These are phyloP conservation scores for Pemphredon lugubris DNA, from an alignment of 2,888 invertebrate genomes.

Conservation along the genomic window DNA sequence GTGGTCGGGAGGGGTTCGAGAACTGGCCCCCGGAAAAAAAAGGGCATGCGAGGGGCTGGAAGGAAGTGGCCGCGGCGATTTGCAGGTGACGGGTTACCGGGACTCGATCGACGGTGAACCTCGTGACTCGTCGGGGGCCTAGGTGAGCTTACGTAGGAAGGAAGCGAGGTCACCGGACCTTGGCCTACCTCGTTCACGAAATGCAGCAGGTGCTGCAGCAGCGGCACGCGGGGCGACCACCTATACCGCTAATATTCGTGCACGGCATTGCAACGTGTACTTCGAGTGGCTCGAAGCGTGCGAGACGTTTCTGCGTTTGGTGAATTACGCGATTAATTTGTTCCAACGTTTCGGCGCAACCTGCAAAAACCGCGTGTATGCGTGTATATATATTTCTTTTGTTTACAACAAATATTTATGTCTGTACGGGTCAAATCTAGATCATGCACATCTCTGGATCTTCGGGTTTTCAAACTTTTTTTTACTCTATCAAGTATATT, in stretches of 20 bases:
- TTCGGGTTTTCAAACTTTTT: no score
- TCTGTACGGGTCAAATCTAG: no score
- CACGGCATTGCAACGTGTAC: not conserved
- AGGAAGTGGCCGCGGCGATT: slow-evolving; percentile 69
- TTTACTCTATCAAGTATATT: no score
- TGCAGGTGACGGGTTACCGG: slow-evolving; percentile 70
- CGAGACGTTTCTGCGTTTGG: slow-evolving; percentile 8
- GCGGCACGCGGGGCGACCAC: slow-evolving; percentile 46
- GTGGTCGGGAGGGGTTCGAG: slow-evolving; percentile 25
- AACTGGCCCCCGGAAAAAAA: slow-evolving; percentile 36
- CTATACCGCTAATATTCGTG: slow-evolving; percentile 54
- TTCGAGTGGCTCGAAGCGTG: not conserved
- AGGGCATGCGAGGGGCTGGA: slow-evolving; percentile 70
- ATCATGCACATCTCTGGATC: no score
- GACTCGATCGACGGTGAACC: slow-evolving; percentile 56
- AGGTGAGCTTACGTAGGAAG: slow-evolving; percentile 69
- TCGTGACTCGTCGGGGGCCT: slow-evolving; percentile 58
- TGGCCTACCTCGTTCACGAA: slow-evolving; percentile 68
- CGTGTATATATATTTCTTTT: no score
- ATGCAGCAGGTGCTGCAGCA: slow-evolving; percentile 61
- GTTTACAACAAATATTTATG: no score
- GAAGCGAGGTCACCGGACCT: slow-evolving; percentile 76
- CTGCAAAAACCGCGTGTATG: no score
- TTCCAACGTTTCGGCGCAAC: no score
- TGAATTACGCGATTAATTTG: no score